A percentile compares a stretch with the other conserved stretches of the same genome.
Evolutionary conservation across 2,113 vertebrate species (phyloP).

Genomic region (Fukomys damarensis): DNA sequence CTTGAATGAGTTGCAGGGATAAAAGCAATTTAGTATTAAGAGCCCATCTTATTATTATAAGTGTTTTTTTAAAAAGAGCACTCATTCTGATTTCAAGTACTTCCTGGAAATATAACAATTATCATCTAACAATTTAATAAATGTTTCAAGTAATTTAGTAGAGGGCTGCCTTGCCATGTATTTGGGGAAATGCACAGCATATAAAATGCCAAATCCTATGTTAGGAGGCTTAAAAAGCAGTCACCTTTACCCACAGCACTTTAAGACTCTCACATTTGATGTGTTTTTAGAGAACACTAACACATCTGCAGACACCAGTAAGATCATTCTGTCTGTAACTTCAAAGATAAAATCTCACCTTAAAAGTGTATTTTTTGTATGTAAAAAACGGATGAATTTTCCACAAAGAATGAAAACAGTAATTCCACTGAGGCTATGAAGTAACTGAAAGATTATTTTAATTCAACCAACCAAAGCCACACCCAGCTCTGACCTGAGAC

Average conservation of each 20-base stretch:
- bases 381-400: fast-evolving
- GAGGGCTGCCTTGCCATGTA: background rate
- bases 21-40: fast-evolving
- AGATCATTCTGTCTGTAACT: fast-evolving
- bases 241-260: background rate
- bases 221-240: fast-evolving
- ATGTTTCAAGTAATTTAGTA: background rate
- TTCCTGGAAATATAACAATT: background rate
- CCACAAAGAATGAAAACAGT: background rate
- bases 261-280: background rate
- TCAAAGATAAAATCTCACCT: background rate
- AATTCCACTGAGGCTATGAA: background rate
- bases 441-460: background rate
- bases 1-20: background rate
- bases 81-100: background rate
- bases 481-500: no score
- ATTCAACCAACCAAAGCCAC: background rate
- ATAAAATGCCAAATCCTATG: fast-evolving
- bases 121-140: background rate
- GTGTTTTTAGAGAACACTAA: background rate
- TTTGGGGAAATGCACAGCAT: fast-evolving
- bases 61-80: background rate
- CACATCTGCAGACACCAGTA: fast-evolving
- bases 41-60: background rate
- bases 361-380: fast-evolving